These are phyloP conservation scores for Euproctis similis DNA, from an alignment of 2,888 invertebrate species.

Conservation along the genomic window DNA sequence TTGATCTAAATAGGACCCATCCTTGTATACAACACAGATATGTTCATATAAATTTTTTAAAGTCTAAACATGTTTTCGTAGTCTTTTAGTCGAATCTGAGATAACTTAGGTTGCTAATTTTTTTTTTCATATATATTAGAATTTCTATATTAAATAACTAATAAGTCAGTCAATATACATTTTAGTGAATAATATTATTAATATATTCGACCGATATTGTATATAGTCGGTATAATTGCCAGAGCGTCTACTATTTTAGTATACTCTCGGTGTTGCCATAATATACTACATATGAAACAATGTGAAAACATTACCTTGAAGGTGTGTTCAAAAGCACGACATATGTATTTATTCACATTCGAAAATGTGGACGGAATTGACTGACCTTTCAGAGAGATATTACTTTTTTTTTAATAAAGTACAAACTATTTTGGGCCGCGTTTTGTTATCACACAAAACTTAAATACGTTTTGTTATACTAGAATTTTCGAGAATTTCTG, in stretches of 20 bases:
- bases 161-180: constrained; percentile 69
- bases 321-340: constrained; percentile 21
- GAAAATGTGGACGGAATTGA: constrained; percentile 69
- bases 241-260: constrained; percentile 23
- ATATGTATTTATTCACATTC: constrained; percentile 47
- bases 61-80: constrained; percentile 66
- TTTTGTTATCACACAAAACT: too few species aligned
- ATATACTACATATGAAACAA: constrained; percentile 31
- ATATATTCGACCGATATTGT: constrained; percentile 46
- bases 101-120: constrained; percentile 65
- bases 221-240: constrained; percentile 48
- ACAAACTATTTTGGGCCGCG: too few species aligned
- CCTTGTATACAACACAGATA: constrained; percentile 68
- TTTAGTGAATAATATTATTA: constrained; percentile 63
- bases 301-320: constrained; percentile 46
- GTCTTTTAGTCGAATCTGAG: constrained; percentile 74
- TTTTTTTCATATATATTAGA: constrained; percentile 61
- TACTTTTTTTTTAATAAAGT: too few species aligned
- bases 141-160: constrained; percentile 57
- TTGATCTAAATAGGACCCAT: constrained; percentile 57
- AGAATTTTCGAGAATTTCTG: too few species aligned
- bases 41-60: constrained; percentile 71
- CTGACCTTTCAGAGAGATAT: constrained; percentile 39
- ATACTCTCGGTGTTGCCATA: constrained; percentile 25
- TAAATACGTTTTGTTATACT: too few species aligned